Base-by-base conservation (phyloP, 2,888 invertebrate genomes). In the Stegana nigrithorax region DNA sequence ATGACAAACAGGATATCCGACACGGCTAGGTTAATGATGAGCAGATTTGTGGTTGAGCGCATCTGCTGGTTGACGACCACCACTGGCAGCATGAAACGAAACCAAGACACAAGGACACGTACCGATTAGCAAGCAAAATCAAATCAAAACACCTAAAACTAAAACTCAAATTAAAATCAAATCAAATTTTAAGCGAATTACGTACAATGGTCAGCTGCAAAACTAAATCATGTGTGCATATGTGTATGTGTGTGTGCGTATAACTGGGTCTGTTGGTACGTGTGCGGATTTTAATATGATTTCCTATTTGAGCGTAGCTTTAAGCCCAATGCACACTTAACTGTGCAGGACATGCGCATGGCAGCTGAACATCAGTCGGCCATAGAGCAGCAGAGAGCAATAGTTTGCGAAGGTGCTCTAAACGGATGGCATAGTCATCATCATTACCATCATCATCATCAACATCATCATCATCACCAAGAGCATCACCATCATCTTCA, bases 1-100 rank as follows among this genome's bases (percentile, higher is more conserved):
- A 95, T 90, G 44, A 97, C 94, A 85, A 97, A 97, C 26, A 95
- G 89, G 26, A 97, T 87, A 84, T 97, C 97, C 36, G 97, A 96
- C 25, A 95, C 88, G 2, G 96, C 96, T 66, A 96, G 87, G 83
- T 95, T 96, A 66, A 96, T 93, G 73, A 97, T 96, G 26, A 97
- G 89, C 45, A 96, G 89, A 84, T 97, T 97, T 53, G 97, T 97
- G 5, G 96, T 96, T 32, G 94, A 95, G 74, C 96, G 89, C 96
- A 97, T 97, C 80, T 93, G 92, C 73, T 94, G 92, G 86, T 96
- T 95, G 45, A 92, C 92, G 12, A 93, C 90, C 0, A 97, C 95
- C 10, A 97, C 95, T 59, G 73, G 55, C 39, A 19, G 39, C 19
- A 10, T 1, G 2, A 7, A 23, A 51, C 19, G n/a, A n/a, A 5